A percentile compares a stretch with the other conserved stretches of the same genome.
Conservation (phyloP, 2,797 vertebrate species). For the Mormyrops attenuatus region DNA sequence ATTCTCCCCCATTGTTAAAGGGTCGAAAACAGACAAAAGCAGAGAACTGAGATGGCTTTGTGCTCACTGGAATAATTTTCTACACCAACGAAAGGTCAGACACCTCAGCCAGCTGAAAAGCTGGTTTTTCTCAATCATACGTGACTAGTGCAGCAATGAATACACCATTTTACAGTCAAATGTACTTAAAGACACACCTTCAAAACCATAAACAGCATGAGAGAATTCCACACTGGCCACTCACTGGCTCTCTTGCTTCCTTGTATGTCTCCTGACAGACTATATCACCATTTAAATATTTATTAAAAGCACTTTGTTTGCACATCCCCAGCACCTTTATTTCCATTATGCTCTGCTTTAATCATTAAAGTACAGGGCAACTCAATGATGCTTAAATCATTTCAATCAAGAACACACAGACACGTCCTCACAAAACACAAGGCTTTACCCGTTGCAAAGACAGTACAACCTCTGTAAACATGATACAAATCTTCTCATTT, state of each 20-base stretch:
- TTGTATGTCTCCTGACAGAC: background rate
- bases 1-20: background rate
- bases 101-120: background rate
- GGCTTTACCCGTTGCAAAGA: slow-evolving; percentile 36
- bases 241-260: background rate
- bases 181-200: background rate
- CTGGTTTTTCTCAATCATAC: background rate
- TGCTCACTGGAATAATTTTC: background rate
- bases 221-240: background rate
- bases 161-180: background rate
- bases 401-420: slow-evolving; percentile 20
- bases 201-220: background rate
- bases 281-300: background rate
- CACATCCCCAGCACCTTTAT: slow-evolving; percentile 39
- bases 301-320: background rate
- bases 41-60: background rate
- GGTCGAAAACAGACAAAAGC: background rate
- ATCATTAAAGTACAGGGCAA: slow-evolving; percentile 58
- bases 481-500: slow-evolving; percentile 52
- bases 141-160: background rate
- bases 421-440: background rate
- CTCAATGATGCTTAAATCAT: background rate
- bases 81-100: background rate
- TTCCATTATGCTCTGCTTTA: slow-evolving; percentile 31
- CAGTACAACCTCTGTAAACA: slow-evolving; percentile 65